Percentiles rank a stretch among this genome's conserved stretches.
These are phyloP conservation scores for Enteromius anoplus DNA, from an alignment of 2,797 vertebrate genomes.

Conservation along the genomic window DNA sequence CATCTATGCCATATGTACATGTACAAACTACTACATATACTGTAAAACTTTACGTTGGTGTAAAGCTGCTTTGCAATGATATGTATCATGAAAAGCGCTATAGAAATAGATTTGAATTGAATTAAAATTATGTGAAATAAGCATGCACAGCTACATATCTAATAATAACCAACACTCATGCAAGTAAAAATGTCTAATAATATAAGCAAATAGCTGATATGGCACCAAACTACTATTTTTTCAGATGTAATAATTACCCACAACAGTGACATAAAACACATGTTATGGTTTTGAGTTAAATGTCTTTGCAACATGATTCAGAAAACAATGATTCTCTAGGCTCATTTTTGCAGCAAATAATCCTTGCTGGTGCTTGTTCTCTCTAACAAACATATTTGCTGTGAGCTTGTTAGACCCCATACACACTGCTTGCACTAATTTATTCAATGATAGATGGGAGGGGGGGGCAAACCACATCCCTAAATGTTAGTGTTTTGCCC, in stretches of 20 bases:
- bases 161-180: background rate
- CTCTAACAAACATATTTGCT: conserved; percentile 74
- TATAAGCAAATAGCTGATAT: background rate
- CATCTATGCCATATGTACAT: too few relatives aligned
- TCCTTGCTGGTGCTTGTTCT: conserved; percentile 62
- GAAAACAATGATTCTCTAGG: conserved; percentile 56
- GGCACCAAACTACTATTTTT: background rate
- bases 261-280: background rate
- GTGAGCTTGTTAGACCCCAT: conserved; percentile 70
- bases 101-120: too few relatives aligned
- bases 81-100: too few relatives aligned
- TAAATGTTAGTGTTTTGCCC: conserved; percentile 73
- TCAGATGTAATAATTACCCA: background rate
- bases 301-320: background rate
- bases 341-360: conserved; percentile 50
- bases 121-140: background rate
- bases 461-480: conserved; percentile 61
- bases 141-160: background rate
- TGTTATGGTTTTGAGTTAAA: conserved; percentile 11
- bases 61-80: too few relatives aligned
- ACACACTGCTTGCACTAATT: conserved; percentile 72
- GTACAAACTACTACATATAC: too few relatives aligned
- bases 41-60: too few relatives aligned
- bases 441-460: conserved; percentile 72
- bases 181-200: background rate